Base-by-base conservation (phyloP, 1,140 invertebrate species). In the Saccostrea cuccullata region DNA sequence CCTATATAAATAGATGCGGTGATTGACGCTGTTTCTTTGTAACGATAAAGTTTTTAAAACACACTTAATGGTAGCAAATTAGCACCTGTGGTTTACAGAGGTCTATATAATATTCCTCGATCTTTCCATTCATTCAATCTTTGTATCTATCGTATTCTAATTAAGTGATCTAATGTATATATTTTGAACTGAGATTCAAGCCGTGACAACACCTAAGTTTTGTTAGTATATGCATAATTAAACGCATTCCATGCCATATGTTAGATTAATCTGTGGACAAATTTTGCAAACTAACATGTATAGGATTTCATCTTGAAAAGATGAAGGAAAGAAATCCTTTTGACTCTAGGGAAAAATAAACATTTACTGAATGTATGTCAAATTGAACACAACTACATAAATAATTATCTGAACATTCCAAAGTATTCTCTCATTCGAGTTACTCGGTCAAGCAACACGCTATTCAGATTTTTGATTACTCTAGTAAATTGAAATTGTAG, bases 91-190 rank as follows among this genome's bases (percentile, higher is more conserved):
- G 70, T 73, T 30, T 73, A 73, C 30, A 15, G 70, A 30, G 70
- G 70, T 12, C 70, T 36, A 36, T 36, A 12, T 73, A 73, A 73
- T 73, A 30, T 30, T 30, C 70, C 70, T 30, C 70, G 26, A 30
- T 73, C 15, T 13, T 30, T 26, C 26, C 23, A 30, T 73, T 73
- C 26, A 73, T 73, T 30, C 13, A 73, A 26, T 13, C 0, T 11
- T 30, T 30, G 70, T 73, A 73, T 64, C 17, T 64, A 64, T 64
- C 58, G 58, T 64, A 64, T 73, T 73, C 30, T 36, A 73, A 73
- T 73, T 73, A 73, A 73, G n/a, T 73, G 70, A 73, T 73, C n/a
- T 64, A 64, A 20, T n/a, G 58, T 64, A 64, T 64, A 64, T 64
- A n/a, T 64, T 64, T 64, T 64, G 58, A 64, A n/a, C n/a, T n/a